Conservation (phyloP, 2,888 invertebrate genomes). For the Camptogramma bilineatum region DNA sequence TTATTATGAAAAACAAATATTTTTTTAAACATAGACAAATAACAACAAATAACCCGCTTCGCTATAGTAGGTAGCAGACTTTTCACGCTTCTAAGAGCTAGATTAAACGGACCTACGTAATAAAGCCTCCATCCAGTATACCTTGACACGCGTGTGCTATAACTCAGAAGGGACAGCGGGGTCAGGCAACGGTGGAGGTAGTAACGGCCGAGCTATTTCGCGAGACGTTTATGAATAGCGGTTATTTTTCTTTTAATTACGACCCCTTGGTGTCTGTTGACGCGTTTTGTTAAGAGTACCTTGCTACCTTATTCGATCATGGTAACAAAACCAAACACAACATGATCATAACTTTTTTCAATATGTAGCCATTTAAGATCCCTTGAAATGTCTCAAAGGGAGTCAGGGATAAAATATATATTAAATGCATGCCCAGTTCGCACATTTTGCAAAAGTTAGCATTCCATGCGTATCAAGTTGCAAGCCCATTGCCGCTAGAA, state of each 20-base stretch:
- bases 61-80: slow-evolving; percentile 5
- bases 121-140: slow-evolving; percentile 68
- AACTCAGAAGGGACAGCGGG: slow-evolving; percentile 46
- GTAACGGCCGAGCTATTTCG: slow-evolving; percentile 72
- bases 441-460: too few species aligned
- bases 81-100: slow-evolving; percentile 77
- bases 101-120: slow-evolving; percentile 78
- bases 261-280: slow-evolving; percentile 64
- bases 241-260: slow-evolving; percentile 85
- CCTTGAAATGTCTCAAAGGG: too few species aligned
- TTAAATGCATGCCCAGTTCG: too few species aligned
- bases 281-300: slow-evolving; percentile 9
- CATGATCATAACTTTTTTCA: too few species aligned
- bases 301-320: neutral
- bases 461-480: too few species aligned
- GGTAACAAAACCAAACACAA: neutral
- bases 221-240: slow-evolving; percentile 82
- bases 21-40: too few species aligned
- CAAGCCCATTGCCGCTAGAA: too few species aligned
- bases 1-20: too few species aligned
- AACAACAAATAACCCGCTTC: neutral
- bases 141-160: slow-evolving; percentile 49
- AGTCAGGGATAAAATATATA: too few species aligned
- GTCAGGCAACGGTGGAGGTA: slow-evolving; percentile 58
- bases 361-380: too few species aligned